Percentiles rank a stretch among this genome's conserved stretches.
Evolutionary conservation across 2,113 vertebrate genomes (phyloP).

Genomic region (Pongo abelii): DNA sequence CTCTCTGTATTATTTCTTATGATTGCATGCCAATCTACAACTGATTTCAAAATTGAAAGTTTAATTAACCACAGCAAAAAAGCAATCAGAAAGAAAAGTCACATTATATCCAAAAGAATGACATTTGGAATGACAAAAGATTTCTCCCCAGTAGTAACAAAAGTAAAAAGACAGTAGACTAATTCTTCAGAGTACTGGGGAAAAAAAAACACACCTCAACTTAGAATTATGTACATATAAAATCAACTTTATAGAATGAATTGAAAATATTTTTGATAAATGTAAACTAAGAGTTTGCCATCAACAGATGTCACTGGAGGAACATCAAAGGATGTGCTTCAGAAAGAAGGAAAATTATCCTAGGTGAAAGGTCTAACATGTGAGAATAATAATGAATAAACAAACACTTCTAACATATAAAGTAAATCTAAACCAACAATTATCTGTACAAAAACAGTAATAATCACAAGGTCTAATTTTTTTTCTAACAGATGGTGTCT

Average conservation of each 20-base stretch:
- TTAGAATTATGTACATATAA: neutral
- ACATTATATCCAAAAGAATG: neutral
- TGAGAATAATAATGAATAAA: neutral
- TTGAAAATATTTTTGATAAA: slow-evolving; percentile 13
- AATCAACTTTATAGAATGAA: neutral
- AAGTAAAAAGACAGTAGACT: neutral
- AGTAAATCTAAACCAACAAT: neutral
- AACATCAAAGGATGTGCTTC: neutral
- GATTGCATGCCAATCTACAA: neutral
- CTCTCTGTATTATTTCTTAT: neutral
- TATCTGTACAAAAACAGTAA: neutral
- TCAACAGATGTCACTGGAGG: neutral
- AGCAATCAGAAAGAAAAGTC: neutral
- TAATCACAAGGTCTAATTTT: neutral
- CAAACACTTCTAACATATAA: neutral
- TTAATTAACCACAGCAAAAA: neutral
- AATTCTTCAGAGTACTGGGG: neutral
- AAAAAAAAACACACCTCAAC: neutral
- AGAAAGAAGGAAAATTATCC: neutral
- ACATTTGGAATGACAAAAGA: neutral
- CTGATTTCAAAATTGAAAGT: neutral
- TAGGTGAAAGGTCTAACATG: neutral
- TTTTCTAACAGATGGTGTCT: neutral
- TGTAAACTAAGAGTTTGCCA: neutral
- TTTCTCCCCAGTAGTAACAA: neutral